These are phyloP conservation scores for Sylvicapra grimmia DNA, from an alignment of 2,113 vertebrate genomes.

Conservation along the genomic window DNA sequence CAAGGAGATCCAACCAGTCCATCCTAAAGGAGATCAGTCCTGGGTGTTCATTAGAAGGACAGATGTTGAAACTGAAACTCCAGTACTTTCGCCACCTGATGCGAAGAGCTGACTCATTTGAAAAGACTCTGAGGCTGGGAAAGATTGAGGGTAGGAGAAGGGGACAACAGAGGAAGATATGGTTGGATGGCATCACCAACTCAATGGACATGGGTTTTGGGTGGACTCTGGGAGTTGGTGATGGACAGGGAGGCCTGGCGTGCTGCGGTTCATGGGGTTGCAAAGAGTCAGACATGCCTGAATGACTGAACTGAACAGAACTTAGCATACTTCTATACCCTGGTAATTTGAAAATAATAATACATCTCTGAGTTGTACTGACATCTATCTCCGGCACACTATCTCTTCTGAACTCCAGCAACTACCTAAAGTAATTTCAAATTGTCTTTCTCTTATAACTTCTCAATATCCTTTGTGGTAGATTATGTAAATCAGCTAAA, in stretches of 20 bases:
- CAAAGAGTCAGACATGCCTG: neutral
- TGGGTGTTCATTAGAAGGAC: neutral
- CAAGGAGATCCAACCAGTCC: neutral
- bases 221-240: neutral
- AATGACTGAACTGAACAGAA: neutral
- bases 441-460: conserved; percentile 53
- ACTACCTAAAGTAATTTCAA: conserved; percentile 53
- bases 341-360: conserved; percentile 44
- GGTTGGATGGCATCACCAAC: neutral
- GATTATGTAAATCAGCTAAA: conserved; percentile 57
- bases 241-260: neutral
- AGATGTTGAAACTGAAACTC: neutral
- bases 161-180: neutral
- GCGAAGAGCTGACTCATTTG: neutral
- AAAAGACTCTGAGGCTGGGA: neutral
- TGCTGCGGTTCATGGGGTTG: fast-evolving
- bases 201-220: neutral
- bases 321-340: neutral
- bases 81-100: neutral
- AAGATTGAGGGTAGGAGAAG: neutral
- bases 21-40: neutral
- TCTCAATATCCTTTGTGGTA: conserved; percentile 49
- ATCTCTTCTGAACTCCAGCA: conserved; percentile 50
- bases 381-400: neutral
- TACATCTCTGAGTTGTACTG: conserved; percentile 13